phyloP scores from a whole-genome alignment of 1,140 invertebrate genomes.

The Chironomus striatipennis region DNA sequence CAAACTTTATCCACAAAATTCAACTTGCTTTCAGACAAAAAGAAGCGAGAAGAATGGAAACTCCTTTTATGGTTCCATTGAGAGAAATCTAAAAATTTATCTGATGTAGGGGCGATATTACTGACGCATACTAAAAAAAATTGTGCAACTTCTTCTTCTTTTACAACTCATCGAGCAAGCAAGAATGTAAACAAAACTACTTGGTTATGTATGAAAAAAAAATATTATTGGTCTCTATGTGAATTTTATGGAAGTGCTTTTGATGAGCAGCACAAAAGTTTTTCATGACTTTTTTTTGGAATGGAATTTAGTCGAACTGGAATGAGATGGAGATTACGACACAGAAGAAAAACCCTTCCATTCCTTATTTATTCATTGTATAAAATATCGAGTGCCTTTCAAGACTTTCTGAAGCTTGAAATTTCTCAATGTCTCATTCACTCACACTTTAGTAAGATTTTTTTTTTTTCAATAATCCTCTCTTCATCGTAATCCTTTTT shows the following conservation, averaged over 20 bases:
- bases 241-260: background rate
- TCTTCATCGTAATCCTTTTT: background rate
- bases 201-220: too few species aligned
- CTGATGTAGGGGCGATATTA: background rate
- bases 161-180: too few species aligned
- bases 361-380: conserved; percentile 2
- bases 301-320: background rate
- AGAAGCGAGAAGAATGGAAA: too few species aligned
- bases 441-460: background rate
- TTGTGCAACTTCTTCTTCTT: background rate
- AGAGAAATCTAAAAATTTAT: background rate
- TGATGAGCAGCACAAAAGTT: background rate
- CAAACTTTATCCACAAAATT: background rate
- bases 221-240: background rate
- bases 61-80: background rate
- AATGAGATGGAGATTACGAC: background rate
- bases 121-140: conserved; percentile 1
- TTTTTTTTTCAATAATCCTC: background rate
- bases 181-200: too few species aligned
- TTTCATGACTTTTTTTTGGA: background rate
- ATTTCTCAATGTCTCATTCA: background rate
- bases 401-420: background rate
- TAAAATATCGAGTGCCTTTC: background rate
- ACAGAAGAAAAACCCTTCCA: background rate
- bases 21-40: background rate